phyloP scores from a whole-genome alignment of 2,797 vertebrate species.

The Oreochromis grahami region DNA sequence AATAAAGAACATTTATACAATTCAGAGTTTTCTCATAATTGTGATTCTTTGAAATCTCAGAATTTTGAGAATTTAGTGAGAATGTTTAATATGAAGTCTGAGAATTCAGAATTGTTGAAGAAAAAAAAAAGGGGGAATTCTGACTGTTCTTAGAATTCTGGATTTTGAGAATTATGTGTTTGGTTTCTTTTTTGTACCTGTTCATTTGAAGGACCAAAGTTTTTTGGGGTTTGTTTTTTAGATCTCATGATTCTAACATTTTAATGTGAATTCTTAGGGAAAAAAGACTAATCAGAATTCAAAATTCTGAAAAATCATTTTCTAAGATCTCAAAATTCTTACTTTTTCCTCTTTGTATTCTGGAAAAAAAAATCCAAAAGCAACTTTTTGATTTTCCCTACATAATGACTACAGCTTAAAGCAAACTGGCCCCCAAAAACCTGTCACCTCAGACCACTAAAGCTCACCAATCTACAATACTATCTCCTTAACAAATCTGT shows the following conservation, averaged over 20 bases:
- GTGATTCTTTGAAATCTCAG: no score
- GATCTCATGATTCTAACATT: background rate
- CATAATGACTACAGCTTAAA: background rate
- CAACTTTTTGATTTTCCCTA: background rate
- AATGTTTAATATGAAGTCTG: background rate
- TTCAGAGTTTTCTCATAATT: background rate
- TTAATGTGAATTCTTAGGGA: background rate
- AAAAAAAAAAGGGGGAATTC: background rate
- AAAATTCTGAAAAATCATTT: background rate
- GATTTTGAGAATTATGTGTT: background rate
- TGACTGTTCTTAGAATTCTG: background rate
- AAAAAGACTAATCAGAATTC: background rate
- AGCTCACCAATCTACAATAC: background rate
- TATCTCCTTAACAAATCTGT: background rate
- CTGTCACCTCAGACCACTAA: background rate
- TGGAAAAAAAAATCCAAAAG: background rate
- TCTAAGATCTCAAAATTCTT: background rate
- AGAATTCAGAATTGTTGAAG: background rate
- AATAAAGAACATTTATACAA: background rate
- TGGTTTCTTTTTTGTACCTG: no score
- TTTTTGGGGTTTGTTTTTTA: background rate
- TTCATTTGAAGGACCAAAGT: no score
- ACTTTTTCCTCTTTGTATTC: background rate
- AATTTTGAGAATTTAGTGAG: background rate
- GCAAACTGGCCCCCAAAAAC: rapidly evolving